A percentile compares a stretch with the other conserved stretches of the same genome.
Evolutionary conservation across 2,113 vertebrate genomes (phyloP).

Genomic region (Pelmatolapia mariae): DNA sequence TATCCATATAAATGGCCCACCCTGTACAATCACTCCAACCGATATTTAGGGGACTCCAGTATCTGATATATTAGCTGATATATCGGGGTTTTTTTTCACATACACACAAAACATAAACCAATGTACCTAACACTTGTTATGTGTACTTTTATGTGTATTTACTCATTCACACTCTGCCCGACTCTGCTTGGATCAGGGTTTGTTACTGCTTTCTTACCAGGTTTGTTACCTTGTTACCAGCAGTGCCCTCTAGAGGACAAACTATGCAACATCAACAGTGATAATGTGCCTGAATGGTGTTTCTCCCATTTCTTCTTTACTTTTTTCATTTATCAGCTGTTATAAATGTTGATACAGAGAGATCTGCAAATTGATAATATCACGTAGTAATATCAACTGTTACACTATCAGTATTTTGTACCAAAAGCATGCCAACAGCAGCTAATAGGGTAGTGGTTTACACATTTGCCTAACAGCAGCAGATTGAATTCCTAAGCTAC

Average conservation of each 20-base stretch:
- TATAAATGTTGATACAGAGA: not conserved
- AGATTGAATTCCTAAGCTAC: not conserved
- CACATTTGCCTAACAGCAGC: not conserved
- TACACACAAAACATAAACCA: not conserved
- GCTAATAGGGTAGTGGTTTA: not conserved
- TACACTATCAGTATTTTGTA: not conserved
- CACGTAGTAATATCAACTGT: not conserved
- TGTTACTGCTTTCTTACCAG: not conserved
- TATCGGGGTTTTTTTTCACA: fast-evolving
- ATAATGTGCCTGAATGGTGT: not conserved
- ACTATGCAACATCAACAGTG: not conserved
- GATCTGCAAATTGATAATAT: not conserved
- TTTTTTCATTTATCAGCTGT: not conserved
- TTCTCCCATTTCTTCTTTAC: not conserved
- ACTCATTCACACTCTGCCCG: not conserved
- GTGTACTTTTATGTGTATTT: not conserved
- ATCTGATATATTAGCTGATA: not conserved
- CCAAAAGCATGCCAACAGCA: not conserved
- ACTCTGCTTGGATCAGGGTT: not conserved
- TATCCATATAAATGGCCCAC: too few relatives aligned
- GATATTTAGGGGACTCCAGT: not conserved
- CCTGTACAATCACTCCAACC: not conserved
- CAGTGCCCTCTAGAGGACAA: not conserved
- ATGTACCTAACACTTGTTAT: not conserved
- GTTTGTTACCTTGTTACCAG: not conserved